Conservation (phyloP, 2,797 vertebrate species). For the Sparidentex hasta region DNA sequence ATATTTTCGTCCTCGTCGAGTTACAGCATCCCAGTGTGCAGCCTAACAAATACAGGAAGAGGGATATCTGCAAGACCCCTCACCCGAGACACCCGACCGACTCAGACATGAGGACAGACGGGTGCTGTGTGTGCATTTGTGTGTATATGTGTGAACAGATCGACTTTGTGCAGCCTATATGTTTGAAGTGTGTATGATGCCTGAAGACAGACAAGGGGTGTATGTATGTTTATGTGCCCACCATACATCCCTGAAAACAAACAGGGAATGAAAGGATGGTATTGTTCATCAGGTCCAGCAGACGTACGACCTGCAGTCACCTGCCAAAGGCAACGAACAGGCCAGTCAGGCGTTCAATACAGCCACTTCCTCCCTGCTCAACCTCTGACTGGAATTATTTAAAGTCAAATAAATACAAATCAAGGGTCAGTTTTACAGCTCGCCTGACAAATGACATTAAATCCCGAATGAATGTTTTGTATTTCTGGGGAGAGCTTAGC, state of each 20-base stretch:
- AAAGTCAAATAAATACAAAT: constrained; percentile 28
- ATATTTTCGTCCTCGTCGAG: constrained; percentile 25
- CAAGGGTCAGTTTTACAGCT: background rate
- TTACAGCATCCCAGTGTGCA: constrained; percentile 58
- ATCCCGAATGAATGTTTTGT: constrained; percentile 1
- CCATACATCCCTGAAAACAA: constrained; percentile 71
- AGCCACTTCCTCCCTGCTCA: constrained; percentile 20
- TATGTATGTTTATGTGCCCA: constrained; percentile 29
- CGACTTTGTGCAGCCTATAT: constrained; percentile 54
- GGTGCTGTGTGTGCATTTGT: constrained; percentile 14
- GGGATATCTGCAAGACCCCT: constrained; percentile 70
- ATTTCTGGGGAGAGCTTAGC: background rate
- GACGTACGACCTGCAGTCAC: constrained; percentile 16
- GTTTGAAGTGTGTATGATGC: constrained; percentile 47
- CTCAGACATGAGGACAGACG: constrained; percentile 68
- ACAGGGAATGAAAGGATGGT: constrained; percentile 56
- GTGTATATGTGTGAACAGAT: constrained; percentile 60
- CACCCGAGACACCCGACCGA: constrained; percentile 60
- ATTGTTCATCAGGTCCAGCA: constrained; percentile 55
- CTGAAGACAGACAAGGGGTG: constrained; percentile 55
- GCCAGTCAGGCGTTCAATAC: background rate
- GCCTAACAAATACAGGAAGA: constrained; percentile 82
- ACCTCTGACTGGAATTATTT: constrained; percentile 12
- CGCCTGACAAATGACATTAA: constrained; percentile 12
- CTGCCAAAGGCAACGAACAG: constrained; percentile 32